A percentile compares a stretch with the other conserved stretches of the same genome.
Evolutionary conservation across 1,140 invertebrate species (phyloP).

Genomic region (Galendromus occidentalis): DNA sequence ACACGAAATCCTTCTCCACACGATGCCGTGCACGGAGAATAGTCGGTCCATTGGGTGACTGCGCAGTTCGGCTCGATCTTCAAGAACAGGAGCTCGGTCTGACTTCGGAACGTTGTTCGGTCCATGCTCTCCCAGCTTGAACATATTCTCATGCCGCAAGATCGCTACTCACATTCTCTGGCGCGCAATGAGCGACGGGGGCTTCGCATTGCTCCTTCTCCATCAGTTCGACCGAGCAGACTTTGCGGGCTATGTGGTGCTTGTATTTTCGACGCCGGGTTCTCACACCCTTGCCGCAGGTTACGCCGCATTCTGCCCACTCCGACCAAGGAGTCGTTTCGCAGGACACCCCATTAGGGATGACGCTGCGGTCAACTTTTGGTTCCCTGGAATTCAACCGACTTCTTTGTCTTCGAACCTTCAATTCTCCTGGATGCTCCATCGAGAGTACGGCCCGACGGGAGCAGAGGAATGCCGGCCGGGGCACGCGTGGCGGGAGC

Average conservation of each 20-base stretch:
- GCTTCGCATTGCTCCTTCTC: constrained; percentile 26
- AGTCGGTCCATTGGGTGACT: constrained; percentile 52
- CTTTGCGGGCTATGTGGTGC: constrained; percentile 29
- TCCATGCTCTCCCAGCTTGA: background rate
- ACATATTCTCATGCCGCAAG: background rate
- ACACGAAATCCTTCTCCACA: constrained; percentile 44
- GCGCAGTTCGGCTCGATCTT: constrained; percentile 26
- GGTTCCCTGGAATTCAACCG: too few species aligned
- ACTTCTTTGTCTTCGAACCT: too few species aligned
- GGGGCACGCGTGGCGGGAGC: too few species aligned
- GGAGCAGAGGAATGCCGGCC: too few species aligned
- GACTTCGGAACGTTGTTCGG: constrained; percentile 12
- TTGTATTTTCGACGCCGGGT: constrained; percentile 30
- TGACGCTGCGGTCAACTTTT: too few species aligned
- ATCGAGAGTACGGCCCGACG: too few species aligned
- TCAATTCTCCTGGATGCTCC: too few species aligned
- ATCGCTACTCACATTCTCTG: background rate
- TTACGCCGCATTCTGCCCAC: constrained; percentile 29
- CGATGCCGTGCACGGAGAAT: constrained; percentile 51
- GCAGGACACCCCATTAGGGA: constrained; percentile 22
- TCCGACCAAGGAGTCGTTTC: constrained; percentile 24
- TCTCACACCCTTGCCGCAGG: constrained; percentile 29
- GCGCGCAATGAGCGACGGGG: background rate
- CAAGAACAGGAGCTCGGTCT: constrained; percentile 11
- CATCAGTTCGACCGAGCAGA: constrained; percentile 27